Evolutionary conservation across 1,140 invertebrate genomes (phyloP).

Genomic region (Drosophila sechellia): DNA sequence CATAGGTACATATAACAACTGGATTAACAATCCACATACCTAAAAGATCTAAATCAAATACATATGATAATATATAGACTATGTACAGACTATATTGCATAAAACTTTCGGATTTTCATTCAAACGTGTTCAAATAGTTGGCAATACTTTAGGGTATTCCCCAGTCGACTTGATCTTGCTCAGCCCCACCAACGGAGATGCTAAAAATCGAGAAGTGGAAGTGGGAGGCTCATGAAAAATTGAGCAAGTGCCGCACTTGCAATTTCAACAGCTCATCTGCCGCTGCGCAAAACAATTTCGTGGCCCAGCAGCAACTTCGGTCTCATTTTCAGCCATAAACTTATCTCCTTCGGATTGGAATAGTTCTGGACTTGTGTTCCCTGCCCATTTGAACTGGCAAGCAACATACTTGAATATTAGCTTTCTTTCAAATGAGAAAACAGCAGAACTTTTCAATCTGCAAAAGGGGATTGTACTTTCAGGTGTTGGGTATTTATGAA

Average conservation of each 20-base stretch:
- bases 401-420: conserved; percentile 43
- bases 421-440: conserved; percentile 20
- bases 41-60: background rate
- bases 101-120: too few species aligned
- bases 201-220: conserved; percentile 51
- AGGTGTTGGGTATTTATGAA: conserved; percentile 35
- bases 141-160: background rate
- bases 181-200: conserved; percentile 9
- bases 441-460: conserved; percentile 5
- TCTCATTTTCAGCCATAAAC: conserved; percentile 4
- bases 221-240: conserved; percentile 82
- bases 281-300: conserved; percentile 70
- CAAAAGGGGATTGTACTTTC: conserved; percentile 32
- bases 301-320: conserved; percentile 48
- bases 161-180: background rate
- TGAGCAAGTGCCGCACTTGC: conserved; percentile 82
- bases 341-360: conserved; percentile 5
- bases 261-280: conserved; percentile 80
- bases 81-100: too few species aligned
- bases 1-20: background rate
- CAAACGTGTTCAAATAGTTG: too few species aligned
- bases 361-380: conserved; percentile 3
- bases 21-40: too few species aligned
- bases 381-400: conserved; percentile 18
- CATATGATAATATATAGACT: background rate